Evolutionary conservation across 2,888 invertebrate species (phyloP), one percentile per base, ranked within the genome.

Genomic region (Cremastinae sp.): DNA sequence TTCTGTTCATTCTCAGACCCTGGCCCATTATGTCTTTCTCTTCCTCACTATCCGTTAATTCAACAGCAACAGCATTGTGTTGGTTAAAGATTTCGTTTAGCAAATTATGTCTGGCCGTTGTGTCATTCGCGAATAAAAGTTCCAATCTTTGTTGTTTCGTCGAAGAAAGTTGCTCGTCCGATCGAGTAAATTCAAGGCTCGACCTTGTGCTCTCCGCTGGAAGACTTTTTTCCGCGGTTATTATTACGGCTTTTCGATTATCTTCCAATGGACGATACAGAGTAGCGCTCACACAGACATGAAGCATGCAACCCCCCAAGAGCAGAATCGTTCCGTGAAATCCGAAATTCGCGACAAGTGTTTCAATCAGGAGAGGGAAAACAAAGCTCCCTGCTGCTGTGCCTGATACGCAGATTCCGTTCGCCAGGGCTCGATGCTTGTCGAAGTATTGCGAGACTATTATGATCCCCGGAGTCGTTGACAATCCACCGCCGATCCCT

Each of bases 361-460:
- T 92, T 83, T 95, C 94, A 28, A 95, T 94, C 54, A 95, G 88
- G 86, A 95, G 93, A 0, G 95, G 95, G 74, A 95, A 93, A 1
- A 95, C 94, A 84, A 95, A 95, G 85, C 95, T 95, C 0, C 95
- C 95, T 0, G 95, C 93, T 0, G 95, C 95, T 2, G 95, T 95
- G 77, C 95, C 95, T 49, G 95, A 95, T 74, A 95, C 95, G 84
- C 95, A 95, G 80, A 95, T 94, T 0, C 95, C 95, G 84, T 95
- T 95, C 0, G 95, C 95, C 76, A 95, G 85, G 0, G 95, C 95
- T 61, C 95, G 93, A 88, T 95, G 94, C 84, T 94, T 95, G 82
- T 95, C 94, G 83, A 95, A 95, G 84, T 95, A 95, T 79, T 94
- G 94, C 0, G 95, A 95, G 0, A 95, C 95, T 74, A 95, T 94